Conservation (phyloP, 2,113 vertebrate genomes). For the Sinocyclocheilus maitianheensis region DNA sequence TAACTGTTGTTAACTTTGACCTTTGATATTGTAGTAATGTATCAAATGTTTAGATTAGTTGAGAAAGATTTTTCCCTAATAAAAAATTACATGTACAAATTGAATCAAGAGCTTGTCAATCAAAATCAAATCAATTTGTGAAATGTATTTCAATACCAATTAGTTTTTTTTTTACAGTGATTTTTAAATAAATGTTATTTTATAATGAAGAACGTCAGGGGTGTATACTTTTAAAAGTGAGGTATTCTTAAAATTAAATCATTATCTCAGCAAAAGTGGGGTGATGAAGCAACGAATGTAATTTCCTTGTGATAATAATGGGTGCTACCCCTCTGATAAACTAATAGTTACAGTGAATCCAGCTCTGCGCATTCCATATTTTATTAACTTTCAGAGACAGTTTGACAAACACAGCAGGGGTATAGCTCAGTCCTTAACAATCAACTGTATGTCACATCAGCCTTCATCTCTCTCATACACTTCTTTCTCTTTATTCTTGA, state of each 20-base stretch:
- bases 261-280: neutral
- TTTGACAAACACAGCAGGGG: slow-evolving; percentile 35
- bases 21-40: no score
- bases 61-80: no score
- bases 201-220: no score
- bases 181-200: neutral
- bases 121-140: neutral
- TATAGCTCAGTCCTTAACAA: slow-evolving; percentile 27
- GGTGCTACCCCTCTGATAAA: neutral
- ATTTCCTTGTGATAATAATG: neutral
- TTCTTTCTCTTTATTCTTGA: slow-evolving; percentile 9
- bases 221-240: neutral
- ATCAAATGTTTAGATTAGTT: no score
- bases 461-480: slow-evolving; percentile 31
- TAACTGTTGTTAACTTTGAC: no score
- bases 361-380: neutral
- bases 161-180: neutral
- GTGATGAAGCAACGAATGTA: neutral
- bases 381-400: slow-evolving; percentile 3
- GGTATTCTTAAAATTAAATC: neutral
- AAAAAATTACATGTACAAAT: neutral
- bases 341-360: neutral
- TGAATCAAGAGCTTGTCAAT: neutral
- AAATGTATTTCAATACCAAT: neutral
- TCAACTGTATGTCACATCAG: slow-evolving; percentile 8